Evolutionary conservation across 2,888 invertebrate species (phyloP).

Genomic region (Tipula lateralis): DNA sequence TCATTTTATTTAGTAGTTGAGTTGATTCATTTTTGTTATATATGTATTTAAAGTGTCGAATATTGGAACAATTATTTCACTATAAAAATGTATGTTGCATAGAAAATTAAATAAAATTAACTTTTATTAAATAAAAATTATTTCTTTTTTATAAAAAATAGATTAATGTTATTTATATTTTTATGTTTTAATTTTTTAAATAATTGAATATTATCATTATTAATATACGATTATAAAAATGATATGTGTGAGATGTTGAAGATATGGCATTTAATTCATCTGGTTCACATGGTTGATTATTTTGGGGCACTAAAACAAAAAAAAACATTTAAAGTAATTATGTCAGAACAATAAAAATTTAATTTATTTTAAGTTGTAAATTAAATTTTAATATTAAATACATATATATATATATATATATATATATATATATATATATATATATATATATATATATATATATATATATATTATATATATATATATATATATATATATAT

Average conservation of each 20-base stretch:
- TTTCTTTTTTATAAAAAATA: not conserved
- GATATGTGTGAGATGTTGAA: slow-evolving; percentile 1
- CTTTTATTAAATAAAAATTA: not conserved
- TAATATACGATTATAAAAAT: not conserved
- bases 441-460: no score
- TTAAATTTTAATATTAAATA: no score
- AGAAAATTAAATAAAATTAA: not conserved
- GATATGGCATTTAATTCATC: slow-evolving; percentile 12
- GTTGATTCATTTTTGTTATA: not conserved
- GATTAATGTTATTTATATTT: not conserved
- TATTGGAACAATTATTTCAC: not conserved
- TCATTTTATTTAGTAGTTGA: not conserved
- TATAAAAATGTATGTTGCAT: not conserved
- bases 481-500: no score
- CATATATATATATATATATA: no score
- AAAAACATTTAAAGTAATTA: not conserved
- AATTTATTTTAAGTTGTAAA: no score
- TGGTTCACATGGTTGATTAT: slow-evolving; percentile 19
- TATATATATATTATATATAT: no score
- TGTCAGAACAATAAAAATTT: no score
- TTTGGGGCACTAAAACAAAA: slow-evolving; percentile 19
- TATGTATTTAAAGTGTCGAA: not conserved
- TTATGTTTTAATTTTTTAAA: not conserved
- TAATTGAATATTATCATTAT: not conserved
- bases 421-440: no score